Percentiles rank a stretch among this genome's conserved stretches.
Evolutionary conservation across 2,797 vertebrate species (phyloP).

Genomic region (Hoplostethus mediterraneus): DNA sequence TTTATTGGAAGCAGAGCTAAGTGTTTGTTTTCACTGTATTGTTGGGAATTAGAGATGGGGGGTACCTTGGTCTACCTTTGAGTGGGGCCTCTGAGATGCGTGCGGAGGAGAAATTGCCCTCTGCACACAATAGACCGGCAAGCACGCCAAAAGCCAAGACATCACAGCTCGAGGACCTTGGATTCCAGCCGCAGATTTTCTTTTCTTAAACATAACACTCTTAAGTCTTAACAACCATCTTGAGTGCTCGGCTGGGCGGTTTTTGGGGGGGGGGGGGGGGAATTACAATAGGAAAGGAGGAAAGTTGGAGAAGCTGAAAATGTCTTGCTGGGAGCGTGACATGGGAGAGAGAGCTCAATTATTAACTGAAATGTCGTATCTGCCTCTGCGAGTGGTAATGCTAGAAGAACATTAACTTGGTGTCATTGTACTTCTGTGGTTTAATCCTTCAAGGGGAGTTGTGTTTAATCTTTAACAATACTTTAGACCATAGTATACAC

Average conservation of each 20-base stretch:
- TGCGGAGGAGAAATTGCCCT: slow-evolving; percentile 80
- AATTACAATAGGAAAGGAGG: slow-evolving; percentile 39
- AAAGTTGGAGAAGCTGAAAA: slow-evolving; percentile 51
- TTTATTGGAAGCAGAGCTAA: slow-evolving; percentile 83
- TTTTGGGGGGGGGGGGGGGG: neutral
- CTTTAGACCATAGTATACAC: neutral
- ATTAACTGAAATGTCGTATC: slow-evolving; percentile 58
- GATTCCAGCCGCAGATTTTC: slow-evolving; percentile 71
- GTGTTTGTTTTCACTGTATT: slow-evolving; percentile 83
- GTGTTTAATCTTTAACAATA: slow-evolving; percentile 16
- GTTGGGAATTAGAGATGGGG: slow-evolving; percentile 77
- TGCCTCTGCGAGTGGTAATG: slow-evolving; percentile 12
- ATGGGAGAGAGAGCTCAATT: slow-evolving; percentile 47
- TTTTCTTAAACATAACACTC: slow-evolving; percentile 74
- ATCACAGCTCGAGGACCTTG: slow-evolving; percentile 79
- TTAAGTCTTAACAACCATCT: slow-evolving; percentile 74
- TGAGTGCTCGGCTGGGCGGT: slow-evolving; percentile 42
- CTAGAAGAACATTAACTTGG: slow-evolving; percentile 48
- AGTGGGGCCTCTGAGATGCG: slow-evolving; percentile 81
- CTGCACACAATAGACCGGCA: slow-evolving; percentile 78
- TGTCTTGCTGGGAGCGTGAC: slow-evolving; percentile 41
- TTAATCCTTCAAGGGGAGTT: slow-evolving; percentile 7
- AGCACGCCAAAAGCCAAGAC: slow-evolving; percentile 73
- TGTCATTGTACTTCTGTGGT: slow-evolving; percentile 5
- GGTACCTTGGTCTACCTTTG: slow-evolving; percentile 79